These are phyloP conservation scores for Physocephala rufipes DNA, from an alignment of 2,888 invertebrate genomes.

Conservation along the genomic window DNA sequence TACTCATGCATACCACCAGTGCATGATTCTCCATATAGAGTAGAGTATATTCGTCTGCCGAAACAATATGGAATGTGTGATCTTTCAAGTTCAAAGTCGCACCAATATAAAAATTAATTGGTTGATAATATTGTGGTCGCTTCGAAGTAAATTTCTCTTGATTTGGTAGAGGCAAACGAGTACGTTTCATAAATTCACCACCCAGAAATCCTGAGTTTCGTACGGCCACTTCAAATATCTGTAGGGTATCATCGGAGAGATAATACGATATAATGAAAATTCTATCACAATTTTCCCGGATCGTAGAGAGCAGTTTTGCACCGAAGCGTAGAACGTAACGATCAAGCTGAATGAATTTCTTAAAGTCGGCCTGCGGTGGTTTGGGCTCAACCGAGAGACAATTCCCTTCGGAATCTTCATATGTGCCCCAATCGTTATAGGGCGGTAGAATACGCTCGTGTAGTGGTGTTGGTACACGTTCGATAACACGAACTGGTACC, in stretches of 20 bases:
- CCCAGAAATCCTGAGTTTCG: constrained; percentile 77
- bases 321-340: constrained; percentile 81
- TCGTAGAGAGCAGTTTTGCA: constrained; percentile 78
- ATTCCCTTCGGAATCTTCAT: constrained; percentile 89
- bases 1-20: constrained; percentile 75
- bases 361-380: constrained; percentile 78
- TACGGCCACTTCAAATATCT: constrained; percentile 80
- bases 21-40: constrained; percentile 86
- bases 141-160: constrained; percentile 76
- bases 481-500: constrained; percentile 52
- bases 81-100: constrained; percentile 79
- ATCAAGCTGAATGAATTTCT: constrained; percentile 83
- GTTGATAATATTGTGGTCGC: constrained; percentile 78
- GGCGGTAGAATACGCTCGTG: constrained; percentile 72
- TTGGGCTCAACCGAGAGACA: constrained; percentile 84
- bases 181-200: constrained; percentile 75
- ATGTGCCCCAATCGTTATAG: constrained; percentile 90
- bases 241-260: constrained; percentile 84
- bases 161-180: constrained; percentile 76
- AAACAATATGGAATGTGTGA: constrained; percentile 79
- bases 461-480: constrained; percentile 44
- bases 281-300: constrained; percentile 72
- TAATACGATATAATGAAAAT: constrained; percentile 84
- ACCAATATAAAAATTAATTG: constrained; percentile 87
- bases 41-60: constrained; percentile 87